Percentiles rank a stretch among this genome's conserved stretches.
Evolutionary conservation across 2,113 vertebrate species (phyloP).

Genomic region (Anguilla japonica): DNA sequence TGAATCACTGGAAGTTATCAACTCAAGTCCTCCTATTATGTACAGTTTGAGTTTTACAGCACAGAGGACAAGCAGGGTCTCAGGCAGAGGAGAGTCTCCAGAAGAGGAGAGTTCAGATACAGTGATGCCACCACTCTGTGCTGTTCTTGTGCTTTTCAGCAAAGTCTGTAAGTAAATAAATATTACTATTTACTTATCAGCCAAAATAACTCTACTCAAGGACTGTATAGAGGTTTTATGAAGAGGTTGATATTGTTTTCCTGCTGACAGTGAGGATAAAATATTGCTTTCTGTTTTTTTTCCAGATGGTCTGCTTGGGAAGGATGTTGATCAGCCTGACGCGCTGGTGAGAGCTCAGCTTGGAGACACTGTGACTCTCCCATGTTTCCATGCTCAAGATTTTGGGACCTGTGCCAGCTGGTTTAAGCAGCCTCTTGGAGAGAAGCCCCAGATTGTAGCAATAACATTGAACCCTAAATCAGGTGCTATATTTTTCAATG

Average conservation of each 20-base stretch:
- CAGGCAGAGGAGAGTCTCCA: not conserved
- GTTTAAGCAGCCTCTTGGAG: constrained; percentile 39
- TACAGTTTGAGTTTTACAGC: not conserved
- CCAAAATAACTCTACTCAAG: not conserved
- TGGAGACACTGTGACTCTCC: constrained; percentile 37
- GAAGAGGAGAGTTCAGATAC: too few species aligned
- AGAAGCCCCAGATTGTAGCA: constrained; percentile 21
- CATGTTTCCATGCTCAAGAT: not conserved
- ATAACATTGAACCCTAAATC: constrained; percentile 13
- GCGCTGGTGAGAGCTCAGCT: not conserved
- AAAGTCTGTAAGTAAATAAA: not conserved
- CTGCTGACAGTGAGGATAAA: too few species aligned
- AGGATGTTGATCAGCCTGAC: not conserved
- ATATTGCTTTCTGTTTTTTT: not conserved
- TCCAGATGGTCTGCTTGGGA: constrained; percentile 4
- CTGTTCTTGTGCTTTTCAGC: not conserved
- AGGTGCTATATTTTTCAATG: not conserved
- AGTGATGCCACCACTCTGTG: not conserved
- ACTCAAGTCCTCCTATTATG: constrained; percentile 15
- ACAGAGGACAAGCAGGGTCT: not conserved
- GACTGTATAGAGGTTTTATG: not conserved
- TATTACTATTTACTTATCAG: not conserved
- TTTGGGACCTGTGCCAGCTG: not conserved
- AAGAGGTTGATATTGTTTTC: not conserved
- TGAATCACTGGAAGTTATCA: not conserved